Evolutionary conservation across 2,888 invertebrate genomes (phyloP), one percentile per base, ranked within the genome.

Genomic region (Noctuana brunneofusca): DNA sequence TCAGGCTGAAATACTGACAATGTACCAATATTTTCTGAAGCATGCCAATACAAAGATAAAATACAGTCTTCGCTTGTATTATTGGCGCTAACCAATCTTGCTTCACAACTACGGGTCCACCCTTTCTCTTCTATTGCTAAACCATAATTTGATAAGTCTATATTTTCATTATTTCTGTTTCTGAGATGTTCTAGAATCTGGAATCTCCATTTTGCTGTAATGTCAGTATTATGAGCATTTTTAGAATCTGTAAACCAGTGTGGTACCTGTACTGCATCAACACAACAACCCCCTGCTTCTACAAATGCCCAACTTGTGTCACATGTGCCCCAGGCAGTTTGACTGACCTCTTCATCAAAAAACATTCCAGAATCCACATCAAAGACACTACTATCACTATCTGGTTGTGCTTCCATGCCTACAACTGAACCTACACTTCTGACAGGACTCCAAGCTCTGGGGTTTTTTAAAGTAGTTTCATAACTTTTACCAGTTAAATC

Each of bases 361-460:
- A 95, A 96, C 76, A 96, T 95, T 63, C 95, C 96, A 3, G 96
- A 96, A 75, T 96, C 96, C 3, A 95, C 93, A 90, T 96, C 95
- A 83, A 96, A 96, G 9, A 96, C 94, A 75, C 95, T 94, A 56
- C 96, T 96, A 78, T 96, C 96, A 68, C 96, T 95, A 78, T 96
- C 96, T 2, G 96, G 96, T 80, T 96, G 96, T n/a, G 95, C 96
- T 84, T 97, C 96, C 75, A 95, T 95, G 1, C 96, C 96, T 18
- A 95, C 94, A 54, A 96, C 95, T 22, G 96, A 96, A 9, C 97
- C 97, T 8, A 96, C 96, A 76, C 96, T 96, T 68, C 96, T 93
- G n/a, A 96, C 96, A 16, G 97, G 97, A 75, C 96, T 96, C 96
- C 97, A 96, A 27, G 96, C 96, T 74, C 96, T 93, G 18, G 96